phyloP scores from a whole-genome alignment of 2,797 vertebrate genomes.

The Aphelocoma californica region DNA sequence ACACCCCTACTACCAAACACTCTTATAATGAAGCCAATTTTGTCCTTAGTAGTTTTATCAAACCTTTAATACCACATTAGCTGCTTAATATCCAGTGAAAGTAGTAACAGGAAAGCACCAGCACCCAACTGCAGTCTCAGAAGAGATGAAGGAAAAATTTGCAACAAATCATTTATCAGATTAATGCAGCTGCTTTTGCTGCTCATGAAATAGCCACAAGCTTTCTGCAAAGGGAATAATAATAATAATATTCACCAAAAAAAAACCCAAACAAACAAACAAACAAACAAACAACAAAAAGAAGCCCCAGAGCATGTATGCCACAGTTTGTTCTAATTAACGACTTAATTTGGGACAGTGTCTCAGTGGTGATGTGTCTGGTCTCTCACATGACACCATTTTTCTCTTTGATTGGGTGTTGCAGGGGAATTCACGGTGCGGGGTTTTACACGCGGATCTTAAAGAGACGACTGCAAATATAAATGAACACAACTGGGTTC shows the following conservation, averaged over 20 bases:
- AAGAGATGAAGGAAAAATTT: slow-evolving; percentile 63
- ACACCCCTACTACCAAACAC: slow-evolving; percentile 40
- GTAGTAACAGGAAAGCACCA: slow-evolving; percentile 2
- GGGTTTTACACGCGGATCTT: neutral
- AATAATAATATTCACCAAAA: neutral
- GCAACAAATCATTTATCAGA: slow-evolving; percentile 62
- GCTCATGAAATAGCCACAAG: neutral
- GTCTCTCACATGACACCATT: slow-evolving; percentile 6
- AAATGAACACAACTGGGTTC: neutral
- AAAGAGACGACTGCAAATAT: neutral
- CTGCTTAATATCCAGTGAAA: slow-evolving; percentile 66
- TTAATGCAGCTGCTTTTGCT: slow-evolving; percentile 51
- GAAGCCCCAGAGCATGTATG: accelerated
- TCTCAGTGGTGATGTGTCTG: neutral
- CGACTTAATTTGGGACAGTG: slow-evolving; percentile 28
- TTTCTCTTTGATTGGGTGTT: slow-evolving; percentile 29
- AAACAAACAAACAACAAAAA: neutral
- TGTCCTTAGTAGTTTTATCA: slow-evolving; percentile 59
- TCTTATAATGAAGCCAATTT: slow-evolving; percentile 30
- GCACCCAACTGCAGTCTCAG: slow-evolving; percentile 6
- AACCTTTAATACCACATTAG: slow-evolving; percentile 58
- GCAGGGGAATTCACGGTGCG: neutral
- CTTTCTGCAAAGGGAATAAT: slow-evolving; percentile 32
- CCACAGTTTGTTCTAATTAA: slow-evolving; percentile 57
- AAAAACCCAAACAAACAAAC: neutral